phyloP scores from a whole-genome alignment of 2,113 vertebrate species.

The Prietella phreatophila region DNA sequence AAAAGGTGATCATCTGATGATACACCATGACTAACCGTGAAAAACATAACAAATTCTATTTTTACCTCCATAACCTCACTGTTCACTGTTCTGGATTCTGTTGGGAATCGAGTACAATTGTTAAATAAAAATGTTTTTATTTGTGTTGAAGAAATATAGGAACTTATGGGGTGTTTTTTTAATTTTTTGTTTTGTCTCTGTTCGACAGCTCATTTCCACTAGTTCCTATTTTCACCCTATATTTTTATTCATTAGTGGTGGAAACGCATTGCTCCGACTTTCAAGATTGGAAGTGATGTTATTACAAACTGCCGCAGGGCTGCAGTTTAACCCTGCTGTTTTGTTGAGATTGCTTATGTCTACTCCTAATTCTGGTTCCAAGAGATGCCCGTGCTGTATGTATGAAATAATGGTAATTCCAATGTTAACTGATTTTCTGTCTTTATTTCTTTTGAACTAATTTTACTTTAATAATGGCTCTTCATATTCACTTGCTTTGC shows the following conservation, averaged over 20 bases:
- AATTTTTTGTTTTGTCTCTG: neutral
- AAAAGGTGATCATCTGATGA: neutral
- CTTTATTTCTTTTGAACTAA: neutral
- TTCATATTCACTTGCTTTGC: neutral
- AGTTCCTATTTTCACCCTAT: slow-evolving; percentile 56
- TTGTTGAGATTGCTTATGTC: slow-evolving; percentile 46
- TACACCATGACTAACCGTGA: neutral
- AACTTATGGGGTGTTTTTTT: neutral
- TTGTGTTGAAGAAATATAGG: neutral
- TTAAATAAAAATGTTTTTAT: neutral
- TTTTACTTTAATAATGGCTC: neutral
- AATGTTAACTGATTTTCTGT: neutral
- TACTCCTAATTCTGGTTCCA: slow-evolving; percentile 27
- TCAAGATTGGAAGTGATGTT: slow-evolving; percentile 55
- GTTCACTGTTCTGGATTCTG: neutral
- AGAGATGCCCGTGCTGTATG: neutral
- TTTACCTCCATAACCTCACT: neutral
- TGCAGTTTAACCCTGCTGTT: slow-evolving; percentile 59
- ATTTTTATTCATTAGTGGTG: slow-evolving; percentile 59
- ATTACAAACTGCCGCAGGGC: slow-evolving; percentile 56
- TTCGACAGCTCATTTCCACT: slow-evolving; percentile 35
- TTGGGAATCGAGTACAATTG: neutral
- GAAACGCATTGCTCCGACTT: slow-evolving; percentile 43
- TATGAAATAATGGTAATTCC: neutral
- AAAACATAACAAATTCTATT: slow-evolving; percentile 1